Percentiles rank a stretch among this genome's conserved stretches.
These are phyloP conservation scores for Calameuta idolon DNA, from an alignment of 2,888 invertebrate genomes.

Conservation along the genomic window DNA sequence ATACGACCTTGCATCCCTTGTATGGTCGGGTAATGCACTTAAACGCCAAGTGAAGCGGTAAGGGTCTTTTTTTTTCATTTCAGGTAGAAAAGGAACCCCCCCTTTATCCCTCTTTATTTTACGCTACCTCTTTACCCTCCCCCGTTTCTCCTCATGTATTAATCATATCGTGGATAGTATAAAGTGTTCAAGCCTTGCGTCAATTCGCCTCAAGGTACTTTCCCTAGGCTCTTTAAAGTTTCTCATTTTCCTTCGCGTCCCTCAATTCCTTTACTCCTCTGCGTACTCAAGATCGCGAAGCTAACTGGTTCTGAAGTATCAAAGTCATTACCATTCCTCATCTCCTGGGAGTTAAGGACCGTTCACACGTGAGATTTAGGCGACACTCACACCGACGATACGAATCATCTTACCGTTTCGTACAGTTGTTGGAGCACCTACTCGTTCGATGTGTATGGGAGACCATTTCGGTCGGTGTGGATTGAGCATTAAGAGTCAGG, in stretches of 20 bases:
- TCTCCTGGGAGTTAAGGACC: background rate
- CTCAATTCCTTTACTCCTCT: background rate
- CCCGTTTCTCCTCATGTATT: conserved; percentile 7
- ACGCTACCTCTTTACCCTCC: conserved; percentile 11
- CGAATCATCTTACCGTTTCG: background rate
- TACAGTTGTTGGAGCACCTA: rapidly evolving
- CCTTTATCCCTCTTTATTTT: conserved; percentile 6
- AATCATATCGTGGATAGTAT: background rate
- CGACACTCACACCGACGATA: background rate
- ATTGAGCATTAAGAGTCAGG: too few species aligned
- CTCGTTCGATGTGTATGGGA: background rate
- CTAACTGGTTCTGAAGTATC: conserved; percentile 19
- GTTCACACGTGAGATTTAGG: background rate
- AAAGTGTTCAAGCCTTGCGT: background rate
- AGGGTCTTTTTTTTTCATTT: background rate
- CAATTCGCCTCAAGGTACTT: background rate
- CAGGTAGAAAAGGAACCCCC: background rate
- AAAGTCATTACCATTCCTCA: conserved; percentile 21
- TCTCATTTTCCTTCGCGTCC: background rate
- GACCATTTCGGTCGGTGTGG: background rate
- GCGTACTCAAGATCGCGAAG: background rate
- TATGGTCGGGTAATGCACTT: conserved; percentile 11
- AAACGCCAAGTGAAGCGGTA: conserved; percentile 13
- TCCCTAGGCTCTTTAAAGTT: background rate
- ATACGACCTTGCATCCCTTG: background rate